A percentile compares a stretch with the other conserved stretches of the same genome.
Conservation (phyloP, 1,140 invertebrate species). For the Mesaphorura yosii region DNA sequence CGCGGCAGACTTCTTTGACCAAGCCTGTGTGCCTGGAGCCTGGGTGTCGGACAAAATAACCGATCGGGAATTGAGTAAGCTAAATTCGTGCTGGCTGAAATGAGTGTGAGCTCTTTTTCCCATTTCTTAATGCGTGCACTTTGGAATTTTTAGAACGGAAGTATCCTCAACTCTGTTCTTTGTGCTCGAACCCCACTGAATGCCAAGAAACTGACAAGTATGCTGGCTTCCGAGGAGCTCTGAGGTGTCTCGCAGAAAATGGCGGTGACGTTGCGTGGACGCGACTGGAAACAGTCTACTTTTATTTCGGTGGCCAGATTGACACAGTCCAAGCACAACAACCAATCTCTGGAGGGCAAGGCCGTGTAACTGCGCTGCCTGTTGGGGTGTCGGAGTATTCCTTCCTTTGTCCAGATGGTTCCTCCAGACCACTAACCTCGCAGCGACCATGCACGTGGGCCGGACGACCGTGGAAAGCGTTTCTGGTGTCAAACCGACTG, state of each 20-base stretch:
- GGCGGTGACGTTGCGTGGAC: conserved; percentile 72
- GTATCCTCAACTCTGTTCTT: conserved; percentile 57
- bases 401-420: conserved; percentile 57
- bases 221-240: conserved; percentile 69
- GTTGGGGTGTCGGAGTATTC: conserved; percentile 38
- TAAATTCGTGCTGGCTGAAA: background rate
- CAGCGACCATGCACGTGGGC: conserved; percentile 31
- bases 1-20: conserved; percentile 55
- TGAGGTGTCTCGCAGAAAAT: conserved; percentile 63
- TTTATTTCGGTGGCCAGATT: conserved; percentile 20
- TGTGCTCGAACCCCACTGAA: conserved; percentile 56
- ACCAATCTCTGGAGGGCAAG: background rate
- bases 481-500: conserved; percentile 19
- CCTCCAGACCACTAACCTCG: conserved; percentile 36
- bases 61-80: conserved; percentile 57
- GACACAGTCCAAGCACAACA: background rate
- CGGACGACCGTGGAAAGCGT: conserved; percentile 29
- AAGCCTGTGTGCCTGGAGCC: conserved; percentile 63
- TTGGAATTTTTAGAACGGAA: conserved; percentile 45
- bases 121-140: too few species aligned
- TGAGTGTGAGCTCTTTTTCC: too few species aligned
- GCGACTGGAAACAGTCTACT: conserved; percentile 56
- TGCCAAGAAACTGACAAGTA: conserved; percentile 71
- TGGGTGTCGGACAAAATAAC: conserved; percentile 59
- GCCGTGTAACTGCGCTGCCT: background rate